Percentiles rank a stretch among this genome's conserved stretches.
Conservation (phyloP, 1,140 invertebrate species). For the Orius laevigatus region DNA sequence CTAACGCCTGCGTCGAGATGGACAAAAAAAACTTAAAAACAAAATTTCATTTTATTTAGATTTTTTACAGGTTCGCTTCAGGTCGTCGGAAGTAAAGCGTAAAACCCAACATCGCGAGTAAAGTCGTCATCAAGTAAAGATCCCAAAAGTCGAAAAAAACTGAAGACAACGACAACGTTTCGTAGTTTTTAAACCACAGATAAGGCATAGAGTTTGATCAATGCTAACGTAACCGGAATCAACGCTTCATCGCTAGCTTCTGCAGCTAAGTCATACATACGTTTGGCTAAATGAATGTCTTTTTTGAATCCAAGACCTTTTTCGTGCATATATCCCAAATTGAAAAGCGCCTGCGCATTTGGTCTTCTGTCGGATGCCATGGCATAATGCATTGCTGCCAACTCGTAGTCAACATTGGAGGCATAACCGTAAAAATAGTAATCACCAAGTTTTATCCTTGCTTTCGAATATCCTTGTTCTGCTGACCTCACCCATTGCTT, state of each 20-base stretch:
- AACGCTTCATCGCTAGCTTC: conserved; percentile 86
- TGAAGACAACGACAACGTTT: no score
- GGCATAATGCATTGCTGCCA: conserved; percentile 74
- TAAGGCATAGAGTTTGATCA: conserved; percentile 51
- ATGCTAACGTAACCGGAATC: conserved; percentile 80
- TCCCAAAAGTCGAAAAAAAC: no score
- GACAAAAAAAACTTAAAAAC: no score
- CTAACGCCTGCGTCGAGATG: no score
- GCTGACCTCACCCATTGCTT: conserved; percentile 81
- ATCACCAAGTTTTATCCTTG: conserved; percentile 89
- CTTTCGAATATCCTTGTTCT: conserved; percentile 69
- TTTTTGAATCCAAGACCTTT: conserved; percentile 77
- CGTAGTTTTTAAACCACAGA: no score
- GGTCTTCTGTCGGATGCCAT: conserved; percentile 86
- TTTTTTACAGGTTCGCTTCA: no score
- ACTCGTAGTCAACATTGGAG: conserved; percentile 76
- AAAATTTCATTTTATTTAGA: no score
- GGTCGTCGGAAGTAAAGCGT: no score
- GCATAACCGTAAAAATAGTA: conserved; percentile 94
- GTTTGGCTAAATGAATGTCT: conserved; percentile 62
- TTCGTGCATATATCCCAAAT: conserved; percentile 98
- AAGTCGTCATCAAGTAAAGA: no score
- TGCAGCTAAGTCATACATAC: conserved; percentile 92
- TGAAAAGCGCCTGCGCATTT: conserved; percentile 97
- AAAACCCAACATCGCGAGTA: no score